Base-by-base conservation (phyloP, 30 jellyfish, hydroid and myxozoan genomes). In the Pelagia noctiluca region DNA sequence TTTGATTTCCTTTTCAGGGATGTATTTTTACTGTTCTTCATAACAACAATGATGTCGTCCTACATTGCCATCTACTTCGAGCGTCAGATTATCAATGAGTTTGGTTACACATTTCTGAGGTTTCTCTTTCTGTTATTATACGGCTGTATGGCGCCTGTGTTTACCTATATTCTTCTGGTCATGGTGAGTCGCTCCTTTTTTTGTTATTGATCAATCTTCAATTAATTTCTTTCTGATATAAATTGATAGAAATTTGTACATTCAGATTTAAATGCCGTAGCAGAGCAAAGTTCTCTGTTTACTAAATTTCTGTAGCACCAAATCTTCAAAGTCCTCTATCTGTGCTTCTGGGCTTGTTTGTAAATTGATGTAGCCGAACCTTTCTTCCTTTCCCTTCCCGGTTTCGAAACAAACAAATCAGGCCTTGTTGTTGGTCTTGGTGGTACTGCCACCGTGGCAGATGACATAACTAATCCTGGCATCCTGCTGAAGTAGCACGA, bases 21-120 rank as follows among this genome's bases (percentile, higher is more conserved):
- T 10, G 24, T 62, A 0, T 92, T 92, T 78, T 38, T 86, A 81
- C 47, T 81, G 25, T 92, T 84, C 84, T 83, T 92, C 80, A 21
- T 71, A 7, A 35, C 31, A 1, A 72, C 95, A 19, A 69, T 92
- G 75, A 21, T 80, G 29, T 62, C 90, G 12, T 73, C 93, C 18
- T 85, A 78, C 81, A 75, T 92, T 37, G 96, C 98, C 10, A 54
- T 92, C 37, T 86, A 85, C 32, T 50, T 92, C 49, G 93, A 90
- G 1, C 82, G 82, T 0, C 92, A 28, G 16, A 72, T 92, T 35
- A 65, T 79, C 76, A 33, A 35, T 29, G 72, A 63, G 8, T 85
- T 26, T 46, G 96, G 96, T 2, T 92, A 75, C 82, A 85, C 91
- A 16, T 25, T 86, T 47, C 61, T 85, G 19, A 80, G 91, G n/a